Evolutionary conservation across 2,797 vertebrate species (phyloP).

Genomic region (Thamnophis elegans): DNA sequence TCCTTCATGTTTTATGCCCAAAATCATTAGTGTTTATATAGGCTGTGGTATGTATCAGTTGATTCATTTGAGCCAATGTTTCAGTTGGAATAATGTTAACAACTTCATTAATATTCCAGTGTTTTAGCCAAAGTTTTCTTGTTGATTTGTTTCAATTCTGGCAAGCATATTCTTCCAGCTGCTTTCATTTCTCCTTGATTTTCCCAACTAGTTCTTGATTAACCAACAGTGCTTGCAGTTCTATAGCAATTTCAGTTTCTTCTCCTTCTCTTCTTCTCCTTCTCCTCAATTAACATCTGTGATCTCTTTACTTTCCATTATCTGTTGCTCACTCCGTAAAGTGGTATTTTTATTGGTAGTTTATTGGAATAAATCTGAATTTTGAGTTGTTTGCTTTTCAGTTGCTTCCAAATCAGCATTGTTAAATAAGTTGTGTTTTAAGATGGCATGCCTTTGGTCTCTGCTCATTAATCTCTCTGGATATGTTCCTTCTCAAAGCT

Average conservation of each 20-base stretch:
- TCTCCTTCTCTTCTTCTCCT: not conserved
- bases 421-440: no score
- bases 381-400: no score
- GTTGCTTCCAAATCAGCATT: no score
- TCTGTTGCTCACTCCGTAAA: not conserved
- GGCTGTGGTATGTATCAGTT: not conserved
- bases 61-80: not conserved
- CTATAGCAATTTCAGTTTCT: not conserved
- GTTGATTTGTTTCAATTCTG: not conserved
- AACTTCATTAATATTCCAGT: not conserved
- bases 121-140: not conserved
- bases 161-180: not conserved
- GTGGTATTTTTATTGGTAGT: no score
- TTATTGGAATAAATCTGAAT: no score
- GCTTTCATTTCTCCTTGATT: not conserved
- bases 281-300: not conserved
- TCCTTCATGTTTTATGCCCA: not conserved
- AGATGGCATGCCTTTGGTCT: no score
- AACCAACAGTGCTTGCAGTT: not conserved
- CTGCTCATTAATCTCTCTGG: no score
- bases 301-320: not conserved
- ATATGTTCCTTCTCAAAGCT: no score
- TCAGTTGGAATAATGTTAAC: not conserved
- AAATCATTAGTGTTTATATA: not conserved
- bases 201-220: not conserved